These are phyloP conservation scores for Melieria crassipennis DNA, from an alignment of 2,888 invertebrate genomes.

Conservation along the genomic window DNA sequence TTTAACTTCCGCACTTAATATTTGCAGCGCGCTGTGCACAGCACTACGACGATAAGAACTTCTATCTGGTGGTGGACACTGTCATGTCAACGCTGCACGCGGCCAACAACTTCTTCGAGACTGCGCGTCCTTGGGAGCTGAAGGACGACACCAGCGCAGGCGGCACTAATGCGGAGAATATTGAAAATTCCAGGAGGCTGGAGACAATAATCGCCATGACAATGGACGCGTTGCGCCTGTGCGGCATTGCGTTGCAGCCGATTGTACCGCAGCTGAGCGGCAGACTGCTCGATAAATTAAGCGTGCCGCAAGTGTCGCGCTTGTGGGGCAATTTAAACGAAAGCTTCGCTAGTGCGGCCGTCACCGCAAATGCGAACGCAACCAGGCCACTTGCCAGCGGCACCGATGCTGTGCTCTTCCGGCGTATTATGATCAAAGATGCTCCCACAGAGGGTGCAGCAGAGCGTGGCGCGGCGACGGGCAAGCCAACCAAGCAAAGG, in stretches of 20 bases:
- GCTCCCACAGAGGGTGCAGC: slow-evolving; percentile 36
- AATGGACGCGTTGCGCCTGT: slow-evolving; percentile 84
- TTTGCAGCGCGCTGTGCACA: slow-evolving; percentile 71
- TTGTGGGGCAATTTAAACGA: slow-evolving; percentile 67
- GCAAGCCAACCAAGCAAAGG: slow-evolving; percentile 25
- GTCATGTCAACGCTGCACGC: slow-evolving; percentile 79
- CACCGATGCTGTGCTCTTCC: slow-evolving; percentile 57
- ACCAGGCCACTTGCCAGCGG: slow-evolving; percentile 32
- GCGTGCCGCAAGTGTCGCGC: slow-evolving; percentile 66
- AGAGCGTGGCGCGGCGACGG: slow-evolving; percentile 38
- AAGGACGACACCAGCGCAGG: slow-evolving; percentile 52
- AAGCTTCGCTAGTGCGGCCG: slow-evolving; percentile 48
- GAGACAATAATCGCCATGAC: slow-evolving; percentile 82
- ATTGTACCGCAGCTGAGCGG: slow-evolving; percentile 80
- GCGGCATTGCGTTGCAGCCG: slow-evolving; percentile 84
- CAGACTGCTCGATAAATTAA: slow-evolving; percentile 77
- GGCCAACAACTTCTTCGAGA: slow-evolving; percentile 88
- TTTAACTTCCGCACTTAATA: background rate
- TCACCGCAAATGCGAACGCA: slow-evolving; percentile 28
- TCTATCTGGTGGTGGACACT: slow-evolving; percentile 84
- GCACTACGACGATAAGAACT: slow-evolving; percentile 79
- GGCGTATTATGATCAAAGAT: slow-evolving; percentile 55
- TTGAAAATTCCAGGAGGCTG: slow-evolving; percentile 68
- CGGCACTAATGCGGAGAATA: slow-evolving; percentile 36
- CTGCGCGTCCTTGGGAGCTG: slow-evolving; percentile 89